Evolutionary conservation across 2,888 invertebrate genomes (phyloP), one percentile per base, ranked within the genome.

Genomic region (Himalopsyche anomala): DNA sequence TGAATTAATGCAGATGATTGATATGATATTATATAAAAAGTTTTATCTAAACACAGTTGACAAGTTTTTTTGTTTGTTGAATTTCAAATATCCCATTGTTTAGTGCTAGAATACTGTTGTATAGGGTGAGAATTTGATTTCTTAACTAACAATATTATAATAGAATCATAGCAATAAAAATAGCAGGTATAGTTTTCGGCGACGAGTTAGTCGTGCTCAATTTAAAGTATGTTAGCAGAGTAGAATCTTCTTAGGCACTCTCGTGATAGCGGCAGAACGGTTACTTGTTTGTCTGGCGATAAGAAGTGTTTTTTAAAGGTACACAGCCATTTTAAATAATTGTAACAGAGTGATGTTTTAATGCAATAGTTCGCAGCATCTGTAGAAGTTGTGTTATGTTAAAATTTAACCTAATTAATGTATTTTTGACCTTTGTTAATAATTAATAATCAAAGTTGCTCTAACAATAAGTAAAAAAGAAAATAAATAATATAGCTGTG

Each of bases 351-450:
- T 56, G n/a, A n/a, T 56, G 56, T 56, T 28, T 28, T 28, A 28
- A 28, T 28, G 1, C 2, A 28, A 28, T 28, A 28, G 28, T n/a
- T 5, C 4, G 4, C 55, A 55, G 17, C 55, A n/a, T 55, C 17
- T 55, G 55, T 55, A 55, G 55, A 55, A 55, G 6, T 17, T 55
- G 6, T 12, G 5, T 55, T 6, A 12, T 5, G 8, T n/a, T n/a
- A n/a, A n/a, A n/a, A n/a, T n/a, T n/a, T n/a, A n/a, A n/a, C n/a
- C n/a, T n/a, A 56, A 56, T 56, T 4, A 56, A 5, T 56, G n/a
- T 56, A 56, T 19, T 56, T 56, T 56, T 56, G 56, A 56, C 56
- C n/a, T 56, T 19, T 56, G 56, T 56, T 19, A n/a, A 56, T 56
- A 19, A n/a, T 56, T 19, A n/a, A 56, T 56, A 19, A n/a, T 56